phyloP scores from a whole-genome alignment of 2,888 invertebrate genomes.

The Hololepta plana region DNA sequence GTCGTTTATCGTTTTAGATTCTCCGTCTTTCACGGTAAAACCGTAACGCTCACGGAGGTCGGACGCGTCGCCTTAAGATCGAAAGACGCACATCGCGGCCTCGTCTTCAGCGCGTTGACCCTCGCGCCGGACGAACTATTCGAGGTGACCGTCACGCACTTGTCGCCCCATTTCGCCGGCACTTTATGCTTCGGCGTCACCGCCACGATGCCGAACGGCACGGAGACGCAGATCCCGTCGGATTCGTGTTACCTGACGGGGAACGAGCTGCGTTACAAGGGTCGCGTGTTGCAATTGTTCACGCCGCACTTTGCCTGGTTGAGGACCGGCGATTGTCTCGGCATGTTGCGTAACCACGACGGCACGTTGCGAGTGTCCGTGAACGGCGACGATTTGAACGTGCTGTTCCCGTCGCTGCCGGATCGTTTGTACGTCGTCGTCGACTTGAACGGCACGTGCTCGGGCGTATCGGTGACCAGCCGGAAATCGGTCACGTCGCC shows the following conservation, averaged over 20 bases:
- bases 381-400: slow-evolving; percentile 57
- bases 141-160: slow-evolving; percentile 52
- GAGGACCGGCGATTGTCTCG: slow-evolving; percentile 58
- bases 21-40: slow-evolving; percentile 49
- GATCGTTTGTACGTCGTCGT: slow-evolving; percentile 63
- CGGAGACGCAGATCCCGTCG: slow-evolving; percentile 44
- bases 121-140: slow-evolving; percentile 60
- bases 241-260: slow-evolving; percentile 54
- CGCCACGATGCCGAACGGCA: slow-evolving; percentile 35
- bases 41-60: slow-evolving; percentile 47
- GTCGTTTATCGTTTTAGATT: slow-evolving; percentile 25
- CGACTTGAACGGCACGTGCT: slow-evolving; percentile 64
- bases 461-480: slow-evolving; percentile 56
- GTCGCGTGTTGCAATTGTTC: slow-evolving; percentile 44
- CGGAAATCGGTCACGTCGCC: slow-evolving; percentile 35
- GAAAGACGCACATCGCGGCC: slow-evolving; percentile 29
- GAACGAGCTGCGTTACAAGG: slow-evolving; percentile 52
- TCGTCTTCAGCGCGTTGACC: slow-evolving; percentile 56
- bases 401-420: slow-evolving; percentile 17
- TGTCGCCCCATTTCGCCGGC: slow-evolving; percentile 48
- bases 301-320: slow-evolving; percentile 65
- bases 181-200: slow-evolving; percentile 66
- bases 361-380: slow-evolving; percentile 54
- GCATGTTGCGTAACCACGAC: slow-evolving; percentile 53
- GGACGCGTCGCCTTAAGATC: slow-evolving; percentile 42